These are phyloP conservation scores for Helostoma temminkii DNA, from an alignment of 2,797 vertebrate genomes.

Conservation along the genomic window DNA sequence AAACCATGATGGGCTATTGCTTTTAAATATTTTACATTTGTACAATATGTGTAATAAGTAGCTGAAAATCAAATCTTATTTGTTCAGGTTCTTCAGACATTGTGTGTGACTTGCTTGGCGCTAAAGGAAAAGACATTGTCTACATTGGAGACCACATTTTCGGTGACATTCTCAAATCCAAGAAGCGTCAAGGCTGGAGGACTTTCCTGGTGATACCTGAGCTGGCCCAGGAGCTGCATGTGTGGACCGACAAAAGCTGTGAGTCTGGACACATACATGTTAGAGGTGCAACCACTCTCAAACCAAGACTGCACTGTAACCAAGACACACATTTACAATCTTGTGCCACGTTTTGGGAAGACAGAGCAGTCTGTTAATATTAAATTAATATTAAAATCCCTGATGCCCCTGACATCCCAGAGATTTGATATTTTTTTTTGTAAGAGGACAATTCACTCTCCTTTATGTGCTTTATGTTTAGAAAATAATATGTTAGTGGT, in stretches of 20 bases:
- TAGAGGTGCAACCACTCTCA: too few species aligned
- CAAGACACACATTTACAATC: neutral
- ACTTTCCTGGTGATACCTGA: constrained; percentile 96
- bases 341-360: too few species aligned
- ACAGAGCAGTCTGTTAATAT: too few species aligned
- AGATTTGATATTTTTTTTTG: too few species aligned
- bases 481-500: too few species aligned
- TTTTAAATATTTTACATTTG: neutral
- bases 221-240: constrained; percentile 94
- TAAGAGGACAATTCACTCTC: too few species aligned
- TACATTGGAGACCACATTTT: constrained; percentile 98
- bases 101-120: constrained; percentile 92
- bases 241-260: constrained; percentile 97
- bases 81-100: constrained; percentile 92
- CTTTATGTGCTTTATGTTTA: too few species aligned
- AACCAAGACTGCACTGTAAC: neutral
- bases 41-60: neutral
- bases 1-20: neutral
- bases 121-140: constrained; percentile 95
- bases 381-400: too few species aligned
- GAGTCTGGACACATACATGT: constrained; percentile 60
- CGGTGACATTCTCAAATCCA: constrained; percentile 96
- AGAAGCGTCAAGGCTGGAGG: constrained; percentile 96
- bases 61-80: neutral
- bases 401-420: too few species aligned